These are phyloP conservation scores for Catonia carolina DNA, from an alignment of 2,888 invertebrate species.

Conservation along the genomic window DNA sequence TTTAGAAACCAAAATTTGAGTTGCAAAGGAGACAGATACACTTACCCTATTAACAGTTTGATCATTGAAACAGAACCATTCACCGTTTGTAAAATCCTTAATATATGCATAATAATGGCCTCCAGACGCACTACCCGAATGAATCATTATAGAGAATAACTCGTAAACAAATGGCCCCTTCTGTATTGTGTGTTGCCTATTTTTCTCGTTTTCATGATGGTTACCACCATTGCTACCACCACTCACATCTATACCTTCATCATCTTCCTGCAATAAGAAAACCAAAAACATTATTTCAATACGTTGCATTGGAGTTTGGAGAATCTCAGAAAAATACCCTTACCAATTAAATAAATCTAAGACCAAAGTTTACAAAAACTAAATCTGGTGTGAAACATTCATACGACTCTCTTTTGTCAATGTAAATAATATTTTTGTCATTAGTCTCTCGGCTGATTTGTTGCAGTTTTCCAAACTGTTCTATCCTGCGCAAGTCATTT, in stretches of 20 bases:
- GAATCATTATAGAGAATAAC: slow-evolving; percentile 86
- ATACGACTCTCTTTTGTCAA: too few relatives aligned
- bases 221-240: slow-evolving; percentile 41
- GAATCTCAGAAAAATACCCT: slow-evolving; percentile 37
- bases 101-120: slow-evolving; percentile 91
- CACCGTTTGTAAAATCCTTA: slow-evolving; percentile 64
- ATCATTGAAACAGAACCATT: slow-evolving; percentile 87
- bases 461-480: too few relatives aligned
- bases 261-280: slow-evolving; percentile 32
- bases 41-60: slow-evolving; percentile 66
- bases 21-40: slow-evolving; percentile 19
- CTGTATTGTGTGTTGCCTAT: slow-evolving; percentile 41
- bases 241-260: slow-evolving; percentile 54
- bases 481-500: too few relatives aligned
- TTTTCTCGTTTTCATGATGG: slow-evolving; percentile 49
- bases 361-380: neutral
- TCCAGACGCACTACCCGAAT: slow-evolving; percentile 82
- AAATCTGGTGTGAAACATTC: too few relatives aligned
- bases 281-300: neutral
- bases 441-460: too few relatives aligned
- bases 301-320: slow-evolving; percentile 23
- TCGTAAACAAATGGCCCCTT: slow-evolving; percentile 72
- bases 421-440: too few relatives aligned
- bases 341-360: slow-evolving; percentile 5
- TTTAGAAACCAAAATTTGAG: too few relatives aligned